Evolutionary conservation across 2,113 vertebrate species (phyloP).

Genomic region (Caranx melampygus): DNA sequence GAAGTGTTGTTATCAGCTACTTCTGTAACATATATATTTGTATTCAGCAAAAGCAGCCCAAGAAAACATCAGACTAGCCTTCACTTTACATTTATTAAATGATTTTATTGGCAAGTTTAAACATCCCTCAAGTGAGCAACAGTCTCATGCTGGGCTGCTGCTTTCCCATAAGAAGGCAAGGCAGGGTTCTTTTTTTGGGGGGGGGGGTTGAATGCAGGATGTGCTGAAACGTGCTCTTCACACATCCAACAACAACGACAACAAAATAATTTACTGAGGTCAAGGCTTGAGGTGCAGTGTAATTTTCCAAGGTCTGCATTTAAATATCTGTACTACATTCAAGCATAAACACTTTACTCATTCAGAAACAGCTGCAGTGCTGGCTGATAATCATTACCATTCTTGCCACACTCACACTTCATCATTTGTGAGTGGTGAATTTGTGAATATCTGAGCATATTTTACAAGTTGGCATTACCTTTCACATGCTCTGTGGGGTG

Average conservation of each 20-base stretch:
- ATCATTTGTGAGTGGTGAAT: slow-evolving; percentile 38
- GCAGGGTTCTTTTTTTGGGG: slow-evolving; percentile 12
- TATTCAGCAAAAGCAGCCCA: not conserved
- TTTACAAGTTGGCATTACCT: slow-evolving; percentile 45
- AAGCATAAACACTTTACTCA: slow-evolving; percentile 39
- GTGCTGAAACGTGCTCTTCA: not conserved
- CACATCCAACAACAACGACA: not conserved
- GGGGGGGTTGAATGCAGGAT: not conserved
- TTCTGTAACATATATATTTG: not conserved
- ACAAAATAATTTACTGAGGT: slow-evolving; percentile 13
- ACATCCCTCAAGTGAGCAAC: slow-evolving; percentile 17
- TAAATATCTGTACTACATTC: slow-evolving; percentile 47
- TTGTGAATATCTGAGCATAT: slow-evolving; percentile 54
- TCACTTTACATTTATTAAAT: slow-evolving; percentile 19
- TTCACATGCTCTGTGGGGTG: slow-evolving; percentile 28
- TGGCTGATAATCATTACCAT: slow-evolving; percentile 43
- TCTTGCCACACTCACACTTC: slow-evolving; percentile 26
- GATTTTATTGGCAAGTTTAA: slow-evolving; percentile 14
- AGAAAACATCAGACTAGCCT: slow-evolving; percentile 4
- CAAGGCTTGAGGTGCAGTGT: slow-evolving; percentile 13
- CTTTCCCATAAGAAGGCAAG: slow-evolving; percentile 8
- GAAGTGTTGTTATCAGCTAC: not conserved
- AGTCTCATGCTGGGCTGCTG: slow-evolving; percentile 8
- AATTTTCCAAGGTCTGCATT: slow-evolving; percentile 51
- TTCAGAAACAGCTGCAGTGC: not conserved